phyloP scores from a whole-genome alignment of 2,888 invertebrate genomes.

The Chouioia cunea region DNA sequence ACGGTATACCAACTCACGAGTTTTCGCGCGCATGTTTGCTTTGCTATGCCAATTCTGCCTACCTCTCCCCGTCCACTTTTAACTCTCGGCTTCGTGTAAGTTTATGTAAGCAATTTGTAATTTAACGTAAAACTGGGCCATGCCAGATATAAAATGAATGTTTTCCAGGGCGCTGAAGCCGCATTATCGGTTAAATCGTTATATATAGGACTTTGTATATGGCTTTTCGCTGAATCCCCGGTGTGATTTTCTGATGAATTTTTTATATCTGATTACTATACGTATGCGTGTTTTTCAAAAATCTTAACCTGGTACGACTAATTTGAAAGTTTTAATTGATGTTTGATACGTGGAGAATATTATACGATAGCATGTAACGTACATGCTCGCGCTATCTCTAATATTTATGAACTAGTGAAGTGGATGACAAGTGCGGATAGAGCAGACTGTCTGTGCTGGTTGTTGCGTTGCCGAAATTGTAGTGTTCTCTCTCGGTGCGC shows the following conservation, averaged over 20 bases:
- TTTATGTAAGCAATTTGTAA: conserved; percentile 30
- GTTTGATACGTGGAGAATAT: no score
- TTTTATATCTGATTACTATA: no score
- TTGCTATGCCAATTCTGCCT: background rate
- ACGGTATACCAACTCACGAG: background rate
- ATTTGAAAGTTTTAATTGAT: no score
- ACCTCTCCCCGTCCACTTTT: conserved; percentile 7
- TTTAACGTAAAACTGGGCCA: background rate
- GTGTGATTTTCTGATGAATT: no score
- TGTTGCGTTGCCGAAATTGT: conserved; percentile 7
- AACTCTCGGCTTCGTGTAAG: background rate
- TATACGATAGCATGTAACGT: no score
- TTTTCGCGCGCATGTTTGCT: background rate
- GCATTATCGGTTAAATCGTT: conserved; percentile 46
- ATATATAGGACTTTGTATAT: background rate
- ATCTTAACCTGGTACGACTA: no score
- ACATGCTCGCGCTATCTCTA: background rate
- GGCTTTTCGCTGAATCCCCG: no score
- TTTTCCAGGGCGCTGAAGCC: conserved; percentile 15
- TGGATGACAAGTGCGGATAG: conserved; percentile 10
- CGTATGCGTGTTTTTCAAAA: no score
- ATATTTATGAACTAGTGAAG: conserved; percentile 18
- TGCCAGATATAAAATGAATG: background rate
- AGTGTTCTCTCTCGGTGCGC: conserved; percentile 13
- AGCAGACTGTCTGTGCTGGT: conserved; percentile 13